A percentile compares a stretch with the other conserved stretches of the same genome.
phyloP scores from a whole-genome alignment of 2,113 vertebrate species.

The Herpetotheres cachinnans region DNA sequence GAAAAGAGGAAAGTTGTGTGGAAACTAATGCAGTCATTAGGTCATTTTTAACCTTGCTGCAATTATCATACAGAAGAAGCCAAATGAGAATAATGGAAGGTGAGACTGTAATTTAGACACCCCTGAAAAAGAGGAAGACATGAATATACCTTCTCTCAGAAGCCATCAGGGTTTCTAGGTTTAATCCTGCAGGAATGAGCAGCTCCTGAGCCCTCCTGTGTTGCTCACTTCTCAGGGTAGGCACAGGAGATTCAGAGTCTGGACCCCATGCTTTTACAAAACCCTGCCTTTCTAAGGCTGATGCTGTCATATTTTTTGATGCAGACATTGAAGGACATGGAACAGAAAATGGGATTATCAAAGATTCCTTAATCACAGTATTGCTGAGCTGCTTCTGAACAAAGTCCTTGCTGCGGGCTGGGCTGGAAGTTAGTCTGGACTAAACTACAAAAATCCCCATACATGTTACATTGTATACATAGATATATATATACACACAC shows the following conservation, averaged over 20 bases:
- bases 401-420: not conserved
- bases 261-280: not conserved
- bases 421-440: not conserved
- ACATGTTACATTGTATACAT: not conserved
- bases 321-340: not conserved
- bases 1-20: constrained; percentile 39
- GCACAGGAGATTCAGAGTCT: not conserved
- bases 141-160: not conserved
- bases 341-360: not conserved
- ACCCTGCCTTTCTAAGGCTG: not conserved
- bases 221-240: not conserved
- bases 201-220: not conserved
- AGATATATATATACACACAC: not conserved
- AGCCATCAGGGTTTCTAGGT: not conserved
- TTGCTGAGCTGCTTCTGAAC: not conserved
- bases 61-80: constrained; percentile 23
- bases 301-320: not conserved
- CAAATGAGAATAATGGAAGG: constrained; percentile 25
- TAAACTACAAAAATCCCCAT: not conserved
- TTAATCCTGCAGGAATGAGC: not conserved
- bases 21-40: constrained; percentile 49
- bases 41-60: constrained; percentile 49
- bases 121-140: constrained; percentile 10
- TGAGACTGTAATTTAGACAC: constrained; percentile 4
- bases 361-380: not conserved